Conservation (phyloP, 2,888 invertebrate species). For the Metacarcinus magister region DNA sequence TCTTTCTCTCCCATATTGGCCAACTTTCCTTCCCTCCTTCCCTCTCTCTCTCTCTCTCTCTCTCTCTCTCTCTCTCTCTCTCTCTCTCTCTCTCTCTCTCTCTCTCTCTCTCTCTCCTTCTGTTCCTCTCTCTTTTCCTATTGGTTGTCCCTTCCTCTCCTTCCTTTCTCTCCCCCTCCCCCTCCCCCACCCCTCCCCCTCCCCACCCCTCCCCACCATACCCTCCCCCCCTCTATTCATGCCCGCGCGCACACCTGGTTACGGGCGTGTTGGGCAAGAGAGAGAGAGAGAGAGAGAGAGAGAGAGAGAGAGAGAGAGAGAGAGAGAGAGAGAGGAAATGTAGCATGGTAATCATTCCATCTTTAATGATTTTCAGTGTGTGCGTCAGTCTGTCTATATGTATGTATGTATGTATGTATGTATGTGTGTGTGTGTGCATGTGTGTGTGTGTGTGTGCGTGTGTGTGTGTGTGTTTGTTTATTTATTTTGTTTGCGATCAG, state of each 20-base stretch:
- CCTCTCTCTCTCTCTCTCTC: background rate
- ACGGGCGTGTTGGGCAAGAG: background rate
- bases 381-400: background rate
- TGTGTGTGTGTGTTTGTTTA: too few relatives aligned
- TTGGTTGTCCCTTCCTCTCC: background rate
- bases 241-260: conserved; percentile 27
- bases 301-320: conserved; percentile 23
- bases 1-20: background rate
- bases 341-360: background rate
- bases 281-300: conserved; percentile 19
- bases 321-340: background rate
- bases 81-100: background rate
- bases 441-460: too few relatives aligned
- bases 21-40: background rate
- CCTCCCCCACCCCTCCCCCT: background rate
- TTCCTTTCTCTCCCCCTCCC: background rate
- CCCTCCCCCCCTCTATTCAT: background rate
- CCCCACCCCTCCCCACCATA: background rate
- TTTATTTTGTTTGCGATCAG: too few relatives aligned
- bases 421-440: too few relatives aligned
- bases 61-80: background rate
- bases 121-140: background rate
- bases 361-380: background rate
- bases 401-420: background rate
- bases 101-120: background rate